phyloP scores from a whole-genome alignment of 2,888 invertebrate genomes.

The Antitype chi region DNA sequence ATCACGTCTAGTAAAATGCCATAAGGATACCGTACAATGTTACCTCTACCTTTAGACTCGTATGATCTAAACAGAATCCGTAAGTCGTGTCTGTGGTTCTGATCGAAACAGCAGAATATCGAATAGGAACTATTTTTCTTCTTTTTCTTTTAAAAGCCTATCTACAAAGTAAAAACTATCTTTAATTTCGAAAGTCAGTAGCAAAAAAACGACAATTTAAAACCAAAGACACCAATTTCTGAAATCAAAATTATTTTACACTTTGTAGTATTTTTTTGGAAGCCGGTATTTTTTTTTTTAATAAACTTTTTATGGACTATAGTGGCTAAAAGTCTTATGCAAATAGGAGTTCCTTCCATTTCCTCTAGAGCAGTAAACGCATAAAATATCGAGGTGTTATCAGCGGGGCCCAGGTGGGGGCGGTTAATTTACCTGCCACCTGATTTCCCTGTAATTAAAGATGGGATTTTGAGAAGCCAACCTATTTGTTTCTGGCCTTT shows the following conservation, averaged over 20 bases:
- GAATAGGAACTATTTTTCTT: no score
- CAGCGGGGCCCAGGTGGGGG: conserved; percentile 72
- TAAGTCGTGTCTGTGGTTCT: no score
- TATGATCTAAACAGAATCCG: neutral
- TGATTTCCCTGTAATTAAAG: conserved; percentile 82
- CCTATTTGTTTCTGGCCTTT: conserved; percentile 61
- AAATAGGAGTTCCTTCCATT: conserved; percentile 57
- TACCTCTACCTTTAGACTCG: neutral
- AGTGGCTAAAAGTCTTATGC: conserved; percentile 3
- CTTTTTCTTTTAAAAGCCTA: no score
- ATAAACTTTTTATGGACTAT: neutral
- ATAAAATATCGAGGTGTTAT: conserved; percentile 76
- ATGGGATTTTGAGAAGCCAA: conserved; percentile 71
- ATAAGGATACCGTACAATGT: neutral
- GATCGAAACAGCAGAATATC: neutral
- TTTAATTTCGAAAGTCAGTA: no score
- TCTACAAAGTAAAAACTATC: no score
- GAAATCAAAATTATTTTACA: no score
- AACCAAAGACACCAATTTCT: no score
- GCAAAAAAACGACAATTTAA: no score
- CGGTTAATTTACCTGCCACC: conserved; percentile 74
- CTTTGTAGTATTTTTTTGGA: no score
- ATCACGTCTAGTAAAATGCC: no score
- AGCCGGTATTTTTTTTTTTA: no score
- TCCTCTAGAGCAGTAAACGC: conserved; percentile 51